Conservation (phyloP, 2,888 invertebrate species). For the Entomobrya proxima region DNA sequence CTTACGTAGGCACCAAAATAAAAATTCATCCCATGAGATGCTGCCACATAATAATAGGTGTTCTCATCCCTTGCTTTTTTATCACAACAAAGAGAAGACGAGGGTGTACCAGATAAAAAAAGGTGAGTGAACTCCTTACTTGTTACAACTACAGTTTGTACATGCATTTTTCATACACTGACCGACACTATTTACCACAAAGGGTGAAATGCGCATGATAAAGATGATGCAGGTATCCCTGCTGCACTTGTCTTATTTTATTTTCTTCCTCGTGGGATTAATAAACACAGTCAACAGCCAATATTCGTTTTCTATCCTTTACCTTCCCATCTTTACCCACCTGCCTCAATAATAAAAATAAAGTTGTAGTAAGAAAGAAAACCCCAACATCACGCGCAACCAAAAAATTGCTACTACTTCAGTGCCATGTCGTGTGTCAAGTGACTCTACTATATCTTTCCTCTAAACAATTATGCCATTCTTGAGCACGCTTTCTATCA, state of each 20-base stretch:
- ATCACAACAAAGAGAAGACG: background rate
- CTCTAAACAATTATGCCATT: background rate
- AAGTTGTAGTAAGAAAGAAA: no score
- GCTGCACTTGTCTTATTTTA: background rate
- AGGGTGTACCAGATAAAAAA: background rate
- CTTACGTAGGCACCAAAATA: background rate
- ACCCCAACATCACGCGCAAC: background rate
- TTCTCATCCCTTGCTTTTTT: no score
- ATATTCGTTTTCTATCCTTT: no score
- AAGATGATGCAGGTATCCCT: background rate
- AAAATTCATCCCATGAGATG: no score
- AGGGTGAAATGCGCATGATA: background rate
- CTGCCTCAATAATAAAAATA: conserved; percentile 43
- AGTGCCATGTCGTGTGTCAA: conserved; percentile 10
- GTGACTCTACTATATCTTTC: background rate
- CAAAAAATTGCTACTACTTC: background rate
- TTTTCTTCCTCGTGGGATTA: conserved; percentile 29
- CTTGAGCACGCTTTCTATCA: background rate
- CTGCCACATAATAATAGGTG: no score
- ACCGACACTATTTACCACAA: background rate
- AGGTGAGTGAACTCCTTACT: conserved; percentile 54
- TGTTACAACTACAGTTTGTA: background rate
- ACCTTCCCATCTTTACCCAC: no score
- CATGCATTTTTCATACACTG: background rate
- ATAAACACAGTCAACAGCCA: conserved; percentile 47